Base-by-base conservation (phyloP, 2,797 vertebrate species). In the Mus minutoides region DNA sequence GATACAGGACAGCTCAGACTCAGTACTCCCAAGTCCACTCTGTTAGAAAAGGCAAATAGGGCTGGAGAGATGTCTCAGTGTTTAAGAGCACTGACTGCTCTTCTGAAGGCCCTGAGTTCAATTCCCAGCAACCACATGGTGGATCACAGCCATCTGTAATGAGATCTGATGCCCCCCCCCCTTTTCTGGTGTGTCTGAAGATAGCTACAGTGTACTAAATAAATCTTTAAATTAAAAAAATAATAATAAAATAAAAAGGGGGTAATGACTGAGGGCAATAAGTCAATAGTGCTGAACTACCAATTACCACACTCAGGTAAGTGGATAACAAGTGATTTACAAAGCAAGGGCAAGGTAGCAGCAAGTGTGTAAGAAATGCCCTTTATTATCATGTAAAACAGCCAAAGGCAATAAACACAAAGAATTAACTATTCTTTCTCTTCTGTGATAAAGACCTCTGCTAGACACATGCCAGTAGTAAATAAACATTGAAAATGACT, bases 371-470 rank as follows among this genome's bases (percentile, higher is more conserved):
- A 83, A 54, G 10, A 78, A 26, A 40, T 90, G 62, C 26, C 49
- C 19, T 37, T 78, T 91, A 86, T 24, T 80, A 87, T 64, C 37
- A 79, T 73, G 52, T 58, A 77, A 90, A 85, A 88, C 9, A 54
- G 3, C 24, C 40, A 80, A 92, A 90, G 87, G 2, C n/a, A 92
- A 79, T 14, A 85, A 76, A 75, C 62, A 87, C 4, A 71, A 89
- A 93, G 29, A 49, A 83, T 69, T 49, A 96, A 84, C 1, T 52
- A 73, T 54, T 71, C 75, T 88, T 96, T 64, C 24, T 88, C 43
- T 85, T 96, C n/a, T 82, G 29, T 67, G 13, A 31, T 58, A 88
- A 37, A 89, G 14, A 87, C 58, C 92, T 71, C 77, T 58, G 85
- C 14, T 75, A 76, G 12, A 80, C 1, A 93, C 13, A 43, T 16